Conservation (phyloP, 1,140 invertebrate genomes). For the Andrena cerasifolii region DNA sequence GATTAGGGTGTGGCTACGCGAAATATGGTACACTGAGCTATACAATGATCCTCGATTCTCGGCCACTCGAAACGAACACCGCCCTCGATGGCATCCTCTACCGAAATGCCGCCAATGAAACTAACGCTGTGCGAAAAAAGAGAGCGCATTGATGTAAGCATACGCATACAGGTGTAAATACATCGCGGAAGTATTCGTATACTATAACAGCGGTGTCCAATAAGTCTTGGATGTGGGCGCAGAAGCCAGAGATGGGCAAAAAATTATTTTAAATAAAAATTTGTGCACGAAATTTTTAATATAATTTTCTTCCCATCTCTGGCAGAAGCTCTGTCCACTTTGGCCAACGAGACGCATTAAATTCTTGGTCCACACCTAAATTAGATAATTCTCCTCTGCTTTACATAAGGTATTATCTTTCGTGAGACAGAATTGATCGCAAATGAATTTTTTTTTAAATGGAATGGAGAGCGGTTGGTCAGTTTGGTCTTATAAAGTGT, state of each 20-base stretch:
- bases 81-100: constrained; percentile 2
- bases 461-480: too few relatives aligned
- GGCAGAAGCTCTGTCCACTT: background rate
- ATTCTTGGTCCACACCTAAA: background rate
- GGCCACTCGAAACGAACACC: constrained; percentile 42
- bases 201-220: constrained; percentile 14
- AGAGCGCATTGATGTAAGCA: constrained; percentile 5
- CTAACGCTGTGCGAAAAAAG: constrained; percentile 69
- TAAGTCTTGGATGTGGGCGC: too few relatives aligned
- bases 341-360: background rate
- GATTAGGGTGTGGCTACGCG: constrained; percentile 29
- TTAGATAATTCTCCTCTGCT: background rate
- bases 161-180: background rate
- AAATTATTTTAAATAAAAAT: too few relatives aligned
- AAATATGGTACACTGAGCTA: constrained; percentile 51
- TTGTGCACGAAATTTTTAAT: too few relatives aligned
- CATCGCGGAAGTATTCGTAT: background rate
- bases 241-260: too few relatives aligned
- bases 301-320: too few relatives aligned
- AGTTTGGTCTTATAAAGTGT: too few relatives aligned
- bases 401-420: too few relatives aligned
- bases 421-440: too few relatives aligned
- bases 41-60: constrained; percentile 53
- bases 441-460: too few relatives aligned
- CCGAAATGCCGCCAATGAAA: constrained; percentile 47